Evolutionary conservation across 2,797 vertebrate genomes (phyloP).

Genomic region (Oreochromis grahami): DNA sequence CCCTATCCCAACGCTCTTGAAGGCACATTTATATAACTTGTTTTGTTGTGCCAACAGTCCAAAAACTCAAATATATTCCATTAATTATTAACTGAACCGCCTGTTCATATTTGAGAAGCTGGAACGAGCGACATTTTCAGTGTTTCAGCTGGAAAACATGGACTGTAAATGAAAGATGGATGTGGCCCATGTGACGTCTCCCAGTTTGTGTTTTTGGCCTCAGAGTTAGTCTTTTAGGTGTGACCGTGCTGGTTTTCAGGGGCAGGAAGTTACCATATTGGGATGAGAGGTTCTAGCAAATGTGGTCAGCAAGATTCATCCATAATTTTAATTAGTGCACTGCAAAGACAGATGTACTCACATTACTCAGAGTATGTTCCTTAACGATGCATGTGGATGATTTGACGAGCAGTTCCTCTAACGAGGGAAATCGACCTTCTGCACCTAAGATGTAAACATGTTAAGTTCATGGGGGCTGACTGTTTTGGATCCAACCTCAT

Average conservation of each 20-base stretch:
- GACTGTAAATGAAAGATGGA: background rate
- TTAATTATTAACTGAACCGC: background rate
- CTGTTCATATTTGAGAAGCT: background rate
- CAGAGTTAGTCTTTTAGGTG: background rate
- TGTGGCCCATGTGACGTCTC: background rate
- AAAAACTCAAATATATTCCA: background rate
- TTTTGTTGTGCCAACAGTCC: background rate
- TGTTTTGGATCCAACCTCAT: background rate
- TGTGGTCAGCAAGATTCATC: background rate
- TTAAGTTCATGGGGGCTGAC: background rate
- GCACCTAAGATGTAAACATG: background rate
- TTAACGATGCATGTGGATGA: background rate
- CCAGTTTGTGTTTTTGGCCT: background rate
- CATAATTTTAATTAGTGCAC: background rate
- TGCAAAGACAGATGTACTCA: background rate
- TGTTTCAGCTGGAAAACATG: background rate
- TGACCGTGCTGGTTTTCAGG: background rate
- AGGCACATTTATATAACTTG: background rate
- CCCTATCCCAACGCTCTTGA: background rate
- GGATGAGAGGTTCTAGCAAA: background rate
- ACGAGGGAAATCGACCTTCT: rapidly evolving
- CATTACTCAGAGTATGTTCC: background rate
- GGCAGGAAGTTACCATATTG: background rate
- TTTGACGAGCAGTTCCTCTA: background rate
- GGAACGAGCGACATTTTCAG: background rate